These are phyloP conservation scores for Rhodeus uyekii DNA, from an alignment of 2,797 vertebrate genomes.

Conservation along the genomic window DNA sequence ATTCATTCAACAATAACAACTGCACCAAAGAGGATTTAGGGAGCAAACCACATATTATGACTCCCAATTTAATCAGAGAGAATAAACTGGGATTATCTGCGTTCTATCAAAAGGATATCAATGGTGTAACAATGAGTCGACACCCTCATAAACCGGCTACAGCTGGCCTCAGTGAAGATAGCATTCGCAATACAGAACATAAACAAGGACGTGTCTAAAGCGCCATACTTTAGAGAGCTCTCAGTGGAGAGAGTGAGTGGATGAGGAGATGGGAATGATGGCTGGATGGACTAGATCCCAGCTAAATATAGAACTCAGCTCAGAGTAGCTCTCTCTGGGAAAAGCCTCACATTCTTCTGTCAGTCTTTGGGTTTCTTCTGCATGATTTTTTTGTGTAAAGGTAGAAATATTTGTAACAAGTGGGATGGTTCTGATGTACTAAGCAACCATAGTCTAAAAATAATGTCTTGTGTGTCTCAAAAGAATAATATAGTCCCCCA, in stretches of 20 bases:
- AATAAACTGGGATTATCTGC: slow-evolving; percentile 72
- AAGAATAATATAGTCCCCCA: neutral
- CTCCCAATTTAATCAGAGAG: slow-evolving; percentile 73
- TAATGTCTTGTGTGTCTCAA: neutral
- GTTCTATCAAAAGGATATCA: slow-evolving; percentile 76
- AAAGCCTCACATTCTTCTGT: slow-evolving; percentile 18
- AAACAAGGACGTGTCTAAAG: slow-evolving; percentile 35
- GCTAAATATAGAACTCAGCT: slow-evolving; percentile 35
- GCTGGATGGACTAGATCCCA: slow-evolving; percentile 58
- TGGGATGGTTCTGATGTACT: neutral
- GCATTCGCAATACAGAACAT: slow-evolving; percentile 36
- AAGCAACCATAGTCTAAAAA: neutral
- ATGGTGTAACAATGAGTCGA: slow-evolving; percentile 59
- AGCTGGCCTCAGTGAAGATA: slow-evolving; percentile 55
- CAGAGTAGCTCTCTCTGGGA: neutral
- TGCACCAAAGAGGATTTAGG: slow-evolving; percentile 73
- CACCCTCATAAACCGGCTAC: slow-evolving; percentile 65
- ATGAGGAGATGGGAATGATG: slow-evolving; percentile 60
- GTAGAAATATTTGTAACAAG: neutral
- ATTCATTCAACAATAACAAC: slow-evolving; percentile 69
- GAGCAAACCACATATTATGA: slow-evolving; percentile 66
- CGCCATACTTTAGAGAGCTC: slow-evolving; percentile 46
- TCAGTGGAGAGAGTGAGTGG: slow-evolving; percentile 30
- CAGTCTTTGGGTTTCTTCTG: slow-evolving; percentile 1
- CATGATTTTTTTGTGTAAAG: neutral